Evolutionary conservation across 35 echinoderm and acorn worm species (phyloP).

Genomic region (Anneissia japonica): DNA sequence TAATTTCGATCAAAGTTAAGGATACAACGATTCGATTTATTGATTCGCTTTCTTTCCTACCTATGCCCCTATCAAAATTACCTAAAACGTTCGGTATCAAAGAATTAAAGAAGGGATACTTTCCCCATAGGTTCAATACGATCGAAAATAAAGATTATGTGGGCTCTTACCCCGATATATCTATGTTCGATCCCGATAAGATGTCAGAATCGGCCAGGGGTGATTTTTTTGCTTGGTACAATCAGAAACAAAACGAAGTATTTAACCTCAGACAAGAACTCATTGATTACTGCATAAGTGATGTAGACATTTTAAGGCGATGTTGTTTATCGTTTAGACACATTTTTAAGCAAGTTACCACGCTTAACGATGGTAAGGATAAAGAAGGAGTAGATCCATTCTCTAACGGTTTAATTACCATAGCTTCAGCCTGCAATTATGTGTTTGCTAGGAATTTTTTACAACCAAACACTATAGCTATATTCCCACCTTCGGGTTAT

Average conservation of each 20-base stretch:
- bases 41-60: conserved; percentile 29
- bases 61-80: conserved; percentile 27
- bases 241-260: neutral
- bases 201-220: conserved; percentile 3
- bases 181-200: neutral
- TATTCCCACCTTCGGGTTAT: neutral
- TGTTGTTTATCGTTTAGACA: conserved; percentile 20
- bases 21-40: conserved; percentile 14
- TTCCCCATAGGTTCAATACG: conserved; percentile 54
- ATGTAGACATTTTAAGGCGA: conserved; percentile 29
- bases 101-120: conserved; percentile 56
- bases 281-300: conserved; percentile 20
- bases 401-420: neutral
- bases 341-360: conserved; percentile 27
- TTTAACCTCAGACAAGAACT: conserved; percentile 33
- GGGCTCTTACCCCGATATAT: conserved; percentile 27
- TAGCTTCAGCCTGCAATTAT: conserved; percentile 14
- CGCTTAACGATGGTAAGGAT: neutral
- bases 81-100: conserved; percentile 48
- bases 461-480: neutral
- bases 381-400: neutral
- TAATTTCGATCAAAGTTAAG: conserved; percentile 10
- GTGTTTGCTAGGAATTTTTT: conserved; percentile 6
- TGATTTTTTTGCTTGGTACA: conserved; percentile 27
- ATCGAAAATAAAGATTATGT: conserved; percentile 46